Evolutionary conservation across 92 coral and sea anemone genomes (phyloP), one percentile per base, ranked within the genome.

Genomic region (Plumapathes pennacea): DNA sequence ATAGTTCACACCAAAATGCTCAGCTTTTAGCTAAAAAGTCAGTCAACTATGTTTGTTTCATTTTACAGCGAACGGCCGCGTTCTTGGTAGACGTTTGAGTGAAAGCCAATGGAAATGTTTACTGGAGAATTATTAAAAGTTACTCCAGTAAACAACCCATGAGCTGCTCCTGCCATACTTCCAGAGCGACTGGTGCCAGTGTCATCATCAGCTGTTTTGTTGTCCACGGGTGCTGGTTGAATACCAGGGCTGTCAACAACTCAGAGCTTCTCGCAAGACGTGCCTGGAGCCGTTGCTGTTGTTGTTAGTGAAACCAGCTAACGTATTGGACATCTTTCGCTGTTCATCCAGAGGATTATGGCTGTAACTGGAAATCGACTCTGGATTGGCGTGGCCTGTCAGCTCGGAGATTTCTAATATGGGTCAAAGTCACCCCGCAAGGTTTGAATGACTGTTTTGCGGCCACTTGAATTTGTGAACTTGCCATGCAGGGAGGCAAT

Each of bases 341-440:
- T 81, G 72, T 44, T 66, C 51, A 32, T 57, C 78, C 61, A 37
- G 50, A 12, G 67, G 89, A 57, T 76, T 77, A 59, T 76, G 80
- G 60, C 76, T 69, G 71, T 80, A 80, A 51, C 91, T 80, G 26
- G 90, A 32, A 10, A 71, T 70, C 3, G 87, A 84, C 19, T 73
- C 78, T 3, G 82, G 53, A 54, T 60, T 72, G n/a, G 88, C 83
- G 54, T 84, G 81, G 15, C 82, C 90, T 3, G 86, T 84, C 25
- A 84, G 64, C 64, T 84, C 77, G 5, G 86, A 70, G 0, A 78
- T 84, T 32, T 79, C 81, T 20, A 83, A 81, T n/a, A n/a, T 8
- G 85, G 85, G 62, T 77, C 17, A 39, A 77, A 77, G 2, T 77
- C 72, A 28, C 56, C 74, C n/a, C 85, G 81, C 1, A 77, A 76